A percentile compares a stretch with the other conserved stretches of the same genome.
Conservation (phyloP, 2,113 vertebrate species). For the Plotosus lineatus region DNA sequence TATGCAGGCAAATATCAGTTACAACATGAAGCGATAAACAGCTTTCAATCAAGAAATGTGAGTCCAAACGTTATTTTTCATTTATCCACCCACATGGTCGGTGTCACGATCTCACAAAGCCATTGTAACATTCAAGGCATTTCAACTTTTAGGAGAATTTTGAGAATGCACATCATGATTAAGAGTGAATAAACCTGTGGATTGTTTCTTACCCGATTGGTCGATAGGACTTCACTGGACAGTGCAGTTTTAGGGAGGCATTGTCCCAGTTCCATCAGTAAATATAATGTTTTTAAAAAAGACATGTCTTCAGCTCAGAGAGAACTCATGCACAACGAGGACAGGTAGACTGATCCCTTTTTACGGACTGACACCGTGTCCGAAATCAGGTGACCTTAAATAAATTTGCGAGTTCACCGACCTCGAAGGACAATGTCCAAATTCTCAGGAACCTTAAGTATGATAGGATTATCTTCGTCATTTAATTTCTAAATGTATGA, state of each 20-base stretch:
- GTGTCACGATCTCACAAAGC: background rate
- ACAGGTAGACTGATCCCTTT: background rate
- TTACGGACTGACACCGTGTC: background rate
- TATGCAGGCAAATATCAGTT: background rate
- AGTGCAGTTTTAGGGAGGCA: constrained; percentile 47
- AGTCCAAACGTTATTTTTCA: background rate
- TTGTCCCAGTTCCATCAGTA: constrained; percentile 25
- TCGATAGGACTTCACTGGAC: constrained; percentile 6
- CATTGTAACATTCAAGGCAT: background rate
- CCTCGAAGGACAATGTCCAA: background rate
- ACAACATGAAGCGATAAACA: background rate
- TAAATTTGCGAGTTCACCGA: constrained; percentile 20
- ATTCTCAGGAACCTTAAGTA: background rate
- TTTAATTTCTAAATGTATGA: background rate
- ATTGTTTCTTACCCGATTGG: constrained; percentile 37
- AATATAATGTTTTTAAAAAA: background rate
- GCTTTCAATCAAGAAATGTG: background rate
- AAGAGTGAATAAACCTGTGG: background rate
- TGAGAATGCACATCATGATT: background rate
- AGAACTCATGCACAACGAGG: background rate
- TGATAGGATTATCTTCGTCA: background rate
- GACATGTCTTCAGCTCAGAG: constrained; percentile 19
- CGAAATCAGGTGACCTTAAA: constrained; percentile 16
- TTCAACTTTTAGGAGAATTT: background rate
- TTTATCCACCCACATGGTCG: background rate